A percentile compares a stretch with the other conserved stretches of the same genome.
Evolutionary conservation across 2,888 invertebrate genomes (phyloP).

Genomic region (Chouioia cunea): DNA sequence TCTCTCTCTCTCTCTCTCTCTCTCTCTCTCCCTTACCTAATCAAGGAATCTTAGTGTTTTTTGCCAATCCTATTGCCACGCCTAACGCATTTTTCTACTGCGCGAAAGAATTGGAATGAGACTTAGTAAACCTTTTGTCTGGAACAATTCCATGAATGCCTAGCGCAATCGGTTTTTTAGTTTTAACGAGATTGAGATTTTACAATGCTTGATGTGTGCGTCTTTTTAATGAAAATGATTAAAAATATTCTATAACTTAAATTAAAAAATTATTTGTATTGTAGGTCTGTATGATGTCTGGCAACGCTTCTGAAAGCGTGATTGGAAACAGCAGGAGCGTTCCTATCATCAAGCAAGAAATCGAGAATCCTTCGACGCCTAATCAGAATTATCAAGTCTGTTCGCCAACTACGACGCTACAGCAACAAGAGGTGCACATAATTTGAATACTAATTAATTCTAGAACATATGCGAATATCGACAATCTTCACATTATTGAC

Average conservation of each 20-base stretch:
- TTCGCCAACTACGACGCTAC: conserved; percentile 68
- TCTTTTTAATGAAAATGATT: no score
- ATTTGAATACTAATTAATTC: not conserved
- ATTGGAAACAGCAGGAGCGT: conserved; percentile 67
- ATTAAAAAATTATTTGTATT: conserved; percentile 47
- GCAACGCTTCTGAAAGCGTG: conserved; percentile 62
- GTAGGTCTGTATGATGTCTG: conserved; percentile 82
- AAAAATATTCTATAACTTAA: no score
- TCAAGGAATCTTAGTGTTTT: no score
- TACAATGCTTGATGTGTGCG: no score
- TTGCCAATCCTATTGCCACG: conserved; percentile 1
- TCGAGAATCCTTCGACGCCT: conserved; percentile 68
- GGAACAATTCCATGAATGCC: no score
- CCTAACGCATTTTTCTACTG: conserved; percentile 21
- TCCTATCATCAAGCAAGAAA: conserved; percentile 73
- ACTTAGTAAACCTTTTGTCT: conserved; percentile 1
- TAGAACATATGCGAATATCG: not conserved
- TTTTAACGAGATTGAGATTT: no score
- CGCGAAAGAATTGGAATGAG: not conserved
- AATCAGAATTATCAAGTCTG: conserved; percentile 67
- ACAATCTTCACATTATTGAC: no score
- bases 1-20: conserved; percentile 32
- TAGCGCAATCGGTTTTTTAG: no score
- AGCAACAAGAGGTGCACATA: conserved; percentile 64
- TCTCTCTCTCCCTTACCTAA: conserved; percentile 16